phyloP scores from a whole-genome alignment of 1,140 invertebrate species.

The Drosophila sp. region DNA sequence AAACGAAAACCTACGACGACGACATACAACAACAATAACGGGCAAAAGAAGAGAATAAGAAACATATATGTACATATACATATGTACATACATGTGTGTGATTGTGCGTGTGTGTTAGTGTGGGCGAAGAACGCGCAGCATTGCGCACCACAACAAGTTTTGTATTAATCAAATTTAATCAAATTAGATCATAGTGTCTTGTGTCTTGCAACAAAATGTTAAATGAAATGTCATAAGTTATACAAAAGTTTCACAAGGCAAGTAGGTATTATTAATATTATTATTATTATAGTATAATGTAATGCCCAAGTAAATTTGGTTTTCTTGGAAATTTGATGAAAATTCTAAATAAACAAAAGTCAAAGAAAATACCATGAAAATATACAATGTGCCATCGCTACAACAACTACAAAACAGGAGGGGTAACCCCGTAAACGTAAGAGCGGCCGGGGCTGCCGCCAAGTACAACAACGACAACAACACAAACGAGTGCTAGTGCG shows the following conservation, averaged over 20 bases:
- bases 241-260: not conserved
- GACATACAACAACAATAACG: conserved; percentile 47
- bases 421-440: not conserved
- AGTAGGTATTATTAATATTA: not conserved
- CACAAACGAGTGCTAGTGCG: not conserved
- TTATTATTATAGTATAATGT: not conserved
- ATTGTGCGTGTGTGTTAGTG: conserved; percentile 40
- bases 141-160: conserved; percentile 67
- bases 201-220: conserved; percentile 47
- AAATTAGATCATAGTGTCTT: conserved; percentile 69
- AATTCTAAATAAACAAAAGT: conserved; percentile 12
- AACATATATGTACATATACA: conserved; percentile 20
- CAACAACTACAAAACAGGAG: not conserved
- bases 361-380: not conserved
- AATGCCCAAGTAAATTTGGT: not conserved
- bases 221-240: conserved; percentile 65
- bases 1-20: conserved; percentile 34
- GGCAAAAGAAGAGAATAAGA: conserved; percentile 51
- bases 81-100: conserved; percentile 3
- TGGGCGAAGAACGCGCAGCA: conserved; percentile 48
- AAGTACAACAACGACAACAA: not conserved
- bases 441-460: not conserved
- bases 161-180: conserved; percentile 81
- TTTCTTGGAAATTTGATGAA: conserved; percentile 5
- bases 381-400: not conserved